Conservation (phyloP, 2,888 invertebrate genomes). For the Ophion ventricosus region DNA sequence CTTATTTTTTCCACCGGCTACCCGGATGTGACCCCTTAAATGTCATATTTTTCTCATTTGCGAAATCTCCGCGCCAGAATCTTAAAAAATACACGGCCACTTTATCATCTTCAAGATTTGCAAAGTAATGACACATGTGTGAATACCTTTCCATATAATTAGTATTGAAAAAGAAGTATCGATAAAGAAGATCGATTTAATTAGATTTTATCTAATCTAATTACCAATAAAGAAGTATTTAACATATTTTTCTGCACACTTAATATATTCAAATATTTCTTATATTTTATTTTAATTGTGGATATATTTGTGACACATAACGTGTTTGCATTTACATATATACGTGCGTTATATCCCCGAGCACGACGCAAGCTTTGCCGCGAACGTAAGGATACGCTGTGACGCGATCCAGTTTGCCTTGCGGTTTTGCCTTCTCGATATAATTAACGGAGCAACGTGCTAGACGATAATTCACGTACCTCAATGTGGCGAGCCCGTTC, state of each 20-base stretch:
- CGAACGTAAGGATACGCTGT: neutral
- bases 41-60: too few relatives aligned
- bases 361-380: neutral
- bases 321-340: constrained; percentile 4
- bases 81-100: too few relatives aligned
- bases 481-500: neutral
- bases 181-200: too few relatives aligned
- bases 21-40: too few relatives aligned
- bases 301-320: neutral
- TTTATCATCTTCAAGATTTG: too few relatives aligned
- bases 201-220: too few relatives aligned
- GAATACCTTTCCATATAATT: too few relatives aligned
- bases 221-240: neutral
- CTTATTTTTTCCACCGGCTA: too few relatives aligned
- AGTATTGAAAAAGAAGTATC: too few relatives aligned
- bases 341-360: neutral
- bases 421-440: constrained; percentile 20
- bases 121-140: too few relatives aligned
- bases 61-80: too few relatives aligned
- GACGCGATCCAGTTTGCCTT: constrained; percentile 9
- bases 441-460: constrained; percentile 44
- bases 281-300: too few relatives aligned
- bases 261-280: neutral
- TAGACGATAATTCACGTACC: constrained; percentile 23
- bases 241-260: neutral